These are phyloP conservation scores for Esox masquinongy DNA, from an alignment of 2,797 vertebrate genomes.

Conservation along the genomic window DNA sequence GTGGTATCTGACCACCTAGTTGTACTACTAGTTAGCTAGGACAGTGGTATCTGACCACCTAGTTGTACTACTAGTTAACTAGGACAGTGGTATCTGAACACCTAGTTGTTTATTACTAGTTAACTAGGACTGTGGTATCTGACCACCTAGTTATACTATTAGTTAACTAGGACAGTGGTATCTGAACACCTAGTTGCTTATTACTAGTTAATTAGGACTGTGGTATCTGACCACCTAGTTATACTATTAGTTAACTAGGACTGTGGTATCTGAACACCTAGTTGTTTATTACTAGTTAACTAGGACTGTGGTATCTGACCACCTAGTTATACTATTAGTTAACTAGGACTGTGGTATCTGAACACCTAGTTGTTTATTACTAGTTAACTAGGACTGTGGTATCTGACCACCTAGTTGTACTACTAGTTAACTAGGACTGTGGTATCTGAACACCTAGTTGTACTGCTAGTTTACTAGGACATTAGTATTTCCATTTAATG, in stretches of 20 bases:
- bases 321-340: not conserved
- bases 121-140: slow-evolving; percentile 5
- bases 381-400: not conserved
- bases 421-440: not conserved
- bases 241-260: too few relatives aligned
- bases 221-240: too few relatives aligned
- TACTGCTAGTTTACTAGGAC: not conserved
- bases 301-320: not conserved
- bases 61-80: not conserved
- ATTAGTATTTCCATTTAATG: not conserved
- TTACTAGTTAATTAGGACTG: too few relatives aligned
- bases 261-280: not conserved
- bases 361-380: not conserved
- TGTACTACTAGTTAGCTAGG: too few relatives aligned
- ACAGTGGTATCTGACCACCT: not conserved
- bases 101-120: slow-evolving; percentile 2
- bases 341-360: not conserved
- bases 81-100: not conserved
- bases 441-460: not conserved
- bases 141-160: slow-evolving; percentile 25
- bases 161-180: slow-evolving; percentile 8
- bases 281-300: not conserved
- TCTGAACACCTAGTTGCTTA: not conserved
- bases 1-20: too few relatives aligned
- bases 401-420: not conserved